These are phyloP conservation scores for Xyrichtys novacula DNA, from an alignment of 2,797 vertebrate genomes.

Conservation along the genomic window DNA sequence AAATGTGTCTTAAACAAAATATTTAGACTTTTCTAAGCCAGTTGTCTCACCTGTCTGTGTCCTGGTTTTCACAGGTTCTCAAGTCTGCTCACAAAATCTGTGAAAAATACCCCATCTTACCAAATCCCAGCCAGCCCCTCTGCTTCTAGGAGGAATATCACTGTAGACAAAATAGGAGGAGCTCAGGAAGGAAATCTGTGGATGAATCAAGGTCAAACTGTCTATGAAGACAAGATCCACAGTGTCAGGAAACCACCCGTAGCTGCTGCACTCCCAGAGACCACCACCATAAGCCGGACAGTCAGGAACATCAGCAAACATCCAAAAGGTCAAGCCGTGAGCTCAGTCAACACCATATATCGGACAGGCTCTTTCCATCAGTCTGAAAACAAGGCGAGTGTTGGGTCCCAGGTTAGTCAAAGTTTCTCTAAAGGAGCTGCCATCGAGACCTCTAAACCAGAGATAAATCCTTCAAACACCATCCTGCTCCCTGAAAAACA, in stretches of 20 bases:
- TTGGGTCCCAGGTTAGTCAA: background rate
- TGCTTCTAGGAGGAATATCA: conserved; percentile 3
- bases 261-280: background rate
- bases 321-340: background rate
- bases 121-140: background rate
- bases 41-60: background rate
- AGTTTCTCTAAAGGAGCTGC: background rate
- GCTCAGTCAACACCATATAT: background rate
- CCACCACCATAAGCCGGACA: background rate
- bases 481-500: background rate
- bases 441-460: background rate
- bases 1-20: background rate
- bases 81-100: background rate
- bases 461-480: background rate
- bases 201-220: background rate
- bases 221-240: background rate
- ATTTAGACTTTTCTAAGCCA: background rate
- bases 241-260: background rate
- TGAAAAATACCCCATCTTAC: background rate
- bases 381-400: conserved; percentile 1
- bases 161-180: background rate
- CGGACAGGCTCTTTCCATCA: background rate
- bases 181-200: background rate
- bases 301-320: conserved; percentile 7
- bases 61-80: conserved; percentile 29